Evolutionary conservation across 2,113 vertebrate species (phyloP).

Genomic region (Cichladusa arquata): DNA sequence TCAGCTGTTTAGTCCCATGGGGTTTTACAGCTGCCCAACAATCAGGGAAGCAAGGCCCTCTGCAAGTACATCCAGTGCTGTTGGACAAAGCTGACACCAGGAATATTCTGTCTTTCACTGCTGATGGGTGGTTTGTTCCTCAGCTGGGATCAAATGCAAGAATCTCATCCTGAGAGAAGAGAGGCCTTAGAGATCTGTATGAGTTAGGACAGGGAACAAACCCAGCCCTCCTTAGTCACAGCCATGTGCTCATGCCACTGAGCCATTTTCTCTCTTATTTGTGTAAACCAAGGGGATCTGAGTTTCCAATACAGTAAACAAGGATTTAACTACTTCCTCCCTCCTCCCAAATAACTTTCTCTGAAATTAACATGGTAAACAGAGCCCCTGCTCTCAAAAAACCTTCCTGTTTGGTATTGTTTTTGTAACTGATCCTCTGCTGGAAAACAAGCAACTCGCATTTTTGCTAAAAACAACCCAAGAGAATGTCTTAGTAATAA

Average conservation of each 20-base stretch:
- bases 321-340: conserved; percentile 32
- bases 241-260: not conserved
- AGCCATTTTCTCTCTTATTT: conserved; percentile 2
- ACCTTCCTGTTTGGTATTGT: not conserved
- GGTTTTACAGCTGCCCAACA: not conserved
- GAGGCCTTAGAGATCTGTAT: not conserved
- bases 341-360: conserved; percentile 18
- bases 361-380: not conserved
- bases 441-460: not conserved
- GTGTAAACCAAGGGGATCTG: not conserved
- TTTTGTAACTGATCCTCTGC: conserved; percentile 12
- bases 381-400: not conserved
- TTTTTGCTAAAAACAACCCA: conserved; percentile 6
- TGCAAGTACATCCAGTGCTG: not conserved
- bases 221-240: not conserved
- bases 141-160: not conserved
- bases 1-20: not conserved
- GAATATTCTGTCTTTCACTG: not conserved
- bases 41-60: not conserved
- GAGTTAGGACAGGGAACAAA: not conserved
- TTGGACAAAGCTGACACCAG: not conserved
- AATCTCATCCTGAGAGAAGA: not conserved
- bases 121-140: not conserved
- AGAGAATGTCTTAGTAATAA: not conserved
- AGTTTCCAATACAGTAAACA: not conserved